Evolutionary conservation across 2,113 vertebrate genomes (phyloP), one percentile per base, ranked within the genome.

Genomic region (Turnix velox): DNA sequence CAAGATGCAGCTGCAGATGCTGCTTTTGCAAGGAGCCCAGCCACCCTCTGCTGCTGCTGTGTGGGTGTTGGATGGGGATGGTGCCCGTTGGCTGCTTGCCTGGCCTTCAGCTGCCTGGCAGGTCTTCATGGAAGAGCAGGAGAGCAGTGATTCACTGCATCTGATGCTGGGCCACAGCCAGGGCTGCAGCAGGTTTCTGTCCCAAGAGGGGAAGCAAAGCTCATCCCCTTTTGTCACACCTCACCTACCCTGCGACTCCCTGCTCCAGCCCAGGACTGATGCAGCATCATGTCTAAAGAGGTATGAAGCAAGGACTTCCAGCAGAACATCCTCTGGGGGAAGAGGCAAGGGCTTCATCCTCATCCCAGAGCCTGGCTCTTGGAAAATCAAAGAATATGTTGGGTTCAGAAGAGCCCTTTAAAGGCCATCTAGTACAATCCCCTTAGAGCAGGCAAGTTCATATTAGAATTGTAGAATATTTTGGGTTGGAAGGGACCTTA

Each of bases 241-340:
- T 59, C 14, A 1, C 9, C 0, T 49, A 3, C 33, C 37, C 42
- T 24, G 55, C 0, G 2, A 33, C 19, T 86, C 0, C 0, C 52
- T 65, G 66, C 57, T 73, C 54, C 57, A 20, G 45, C 55, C 43
- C 51, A 27, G 66, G 46, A 59, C 63, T 69, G 49, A 59, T 43
- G 87, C 37, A 12, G 2, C 5, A 0, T 2, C 27, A 3, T 20
- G 2, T 37, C 61, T 42, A 3, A 45, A 49, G 69, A n/a, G 55
- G 31, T 4, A 19, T 0, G 11, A 66, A 78, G 24, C 16, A 61
- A 84, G 65, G 59, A 7, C 18, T 84, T 87, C 63, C 33, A 57
- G 20, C 61, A 35, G 46, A 37, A 18, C 28, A 2, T 8, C 2
- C 6, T 10, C 59, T 73, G 48, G 35, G 49, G 72, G 30, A 68